Conservation (phyloP, 2,797 vertebrate genomes). For the Neosilurus mollespiculum region DNA sequence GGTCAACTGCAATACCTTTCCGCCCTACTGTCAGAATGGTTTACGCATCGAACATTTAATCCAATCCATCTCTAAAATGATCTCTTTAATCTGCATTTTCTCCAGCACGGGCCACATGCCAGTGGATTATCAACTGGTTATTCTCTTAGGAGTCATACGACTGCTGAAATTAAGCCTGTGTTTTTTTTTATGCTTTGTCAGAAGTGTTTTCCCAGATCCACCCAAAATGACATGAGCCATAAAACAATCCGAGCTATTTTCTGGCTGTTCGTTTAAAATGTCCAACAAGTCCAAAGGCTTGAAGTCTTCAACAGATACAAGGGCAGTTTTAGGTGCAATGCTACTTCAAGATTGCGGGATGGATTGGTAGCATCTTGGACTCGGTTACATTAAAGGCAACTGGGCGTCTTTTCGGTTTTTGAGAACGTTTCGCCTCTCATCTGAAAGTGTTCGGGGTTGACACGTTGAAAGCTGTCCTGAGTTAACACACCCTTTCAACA, state of each 20-base stretch:
- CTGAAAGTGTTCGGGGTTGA: too few species aligned
- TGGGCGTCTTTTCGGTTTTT: too few species aligned
- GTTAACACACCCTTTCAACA: too few species aligned
- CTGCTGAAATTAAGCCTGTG: background rate
- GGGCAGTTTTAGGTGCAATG: too few species aligned
- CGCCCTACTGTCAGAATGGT: background rate
- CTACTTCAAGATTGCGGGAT: too few species aligned
- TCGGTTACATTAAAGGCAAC: too few species aligned
- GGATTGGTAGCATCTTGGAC: too few species aligned
- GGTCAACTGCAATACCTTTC: background rate
- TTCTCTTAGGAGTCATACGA: background rate
- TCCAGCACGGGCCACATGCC: background rate
- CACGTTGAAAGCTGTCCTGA: too few species aligned
- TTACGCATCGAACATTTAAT: constrained; percentile 18
- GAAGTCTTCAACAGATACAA: background rate
- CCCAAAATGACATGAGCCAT: background rate
- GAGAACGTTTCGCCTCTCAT: too few species aligned
- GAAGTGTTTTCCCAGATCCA: background rate
- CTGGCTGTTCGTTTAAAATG: background rate
- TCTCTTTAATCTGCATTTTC: constrained; percentile 38
- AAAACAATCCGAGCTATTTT: background rate
- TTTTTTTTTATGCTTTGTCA: background rate
- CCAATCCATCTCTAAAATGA: constrained; percentile 30
- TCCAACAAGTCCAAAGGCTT: background rate
- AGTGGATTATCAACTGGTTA: constrained; percentile 23